These are phyloP conservation scores for Tetragnatha versicolor DNA, from an alignment of 1,140 invertebrate genomes.

Conservation along the genomic window DNA sequence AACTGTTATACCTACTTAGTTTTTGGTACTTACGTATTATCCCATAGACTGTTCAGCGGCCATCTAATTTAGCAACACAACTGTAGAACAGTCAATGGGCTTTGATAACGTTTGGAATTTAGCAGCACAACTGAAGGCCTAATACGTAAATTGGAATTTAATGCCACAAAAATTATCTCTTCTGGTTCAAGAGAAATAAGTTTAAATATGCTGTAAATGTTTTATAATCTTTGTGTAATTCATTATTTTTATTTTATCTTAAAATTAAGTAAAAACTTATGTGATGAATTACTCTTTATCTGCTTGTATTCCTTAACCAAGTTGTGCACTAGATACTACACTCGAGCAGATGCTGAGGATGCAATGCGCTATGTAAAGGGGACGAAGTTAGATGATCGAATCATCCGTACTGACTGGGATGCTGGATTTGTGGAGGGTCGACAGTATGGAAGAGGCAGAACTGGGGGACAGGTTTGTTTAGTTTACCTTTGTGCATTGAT, in stretches of 20 bases:
- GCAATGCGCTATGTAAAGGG: slow-evolving; percentile 97
- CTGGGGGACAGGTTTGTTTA: slow-evolving; percentile 98
- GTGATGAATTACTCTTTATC: background rate
- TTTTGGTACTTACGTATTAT: too few relatives aligned
- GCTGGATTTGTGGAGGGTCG: slow-evolving; percentile 98
- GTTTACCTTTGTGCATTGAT: too few relatives aligned
- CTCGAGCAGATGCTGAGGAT: slow-evolving; percentile 85
- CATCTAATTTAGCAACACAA: too few relatives aligned
- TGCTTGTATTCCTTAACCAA: background rate
- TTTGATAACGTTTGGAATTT: too few relatives aligned
- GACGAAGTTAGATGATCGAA: slow-evolving; percentile 94
- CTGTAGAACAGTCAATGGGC: too few relatives aligned
- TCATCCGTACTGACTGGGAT: slow-evolving; percentile 98
- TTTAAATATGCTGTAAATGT: too few relatives aligned
- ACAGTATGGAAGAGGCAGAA: slow-evolving; percentile 97
- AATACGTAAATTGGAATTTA: too few relatives aligned
- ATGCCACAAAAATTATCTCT: too few relatives aligned
- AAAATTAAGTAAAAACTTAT: background rate
- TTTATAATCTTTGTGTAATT: background rate
- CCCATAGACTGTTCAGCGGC: too few relatives aligned
- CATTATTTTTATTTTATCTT: background rate
- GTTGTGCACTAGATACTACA: slow-evolving; percentile 77
- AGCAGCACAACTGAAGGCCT: too few relatives aligned
- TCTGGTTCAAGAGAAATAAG: too few relatives aligned
- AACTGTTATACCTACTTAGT: too few relatives aligned